These are phyloP conservation scores for Bubalus kerabau DNA, from an alignment of 2,113 vertebrate genomes.

Conservation along the genomic window DNA sequence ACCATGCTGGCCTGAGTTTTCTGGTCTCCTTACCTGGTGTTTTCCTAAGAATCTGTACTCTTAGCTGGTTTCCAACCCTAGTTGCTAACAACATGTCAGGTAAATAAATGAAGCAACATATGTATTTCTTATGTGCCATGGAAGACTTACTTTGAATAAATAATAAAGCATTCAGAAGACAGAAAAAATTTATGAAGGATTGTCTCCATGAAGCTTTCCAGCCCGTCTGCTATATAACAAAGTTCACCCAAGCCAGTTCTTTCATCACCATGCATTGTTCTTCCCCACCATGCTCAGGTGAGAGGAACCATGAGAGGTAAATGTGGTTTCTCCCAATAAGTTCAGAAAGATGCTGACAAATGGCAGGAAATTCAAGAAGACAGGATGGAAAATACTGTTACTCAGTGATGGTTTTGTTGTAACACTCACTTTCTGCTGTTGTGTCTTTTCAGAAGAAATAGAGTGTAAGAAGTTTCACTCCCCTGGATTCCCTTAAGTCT, in stretches of 20 bases:
- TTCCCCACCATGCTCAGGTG: neutral
- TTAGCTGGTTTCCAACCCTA: neutral
- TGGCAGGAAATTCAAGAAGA: neutral
- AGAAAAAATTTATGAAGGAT: neutral
- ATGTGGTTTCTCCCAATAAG: neutral
- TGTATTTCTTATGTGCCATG: slow-evolving; percentile 39
- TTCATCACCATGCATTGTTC: neutral
- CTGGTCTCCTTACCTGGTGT: neutral
- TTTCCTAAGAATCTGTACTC: neutral
- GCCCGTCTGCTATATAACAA: slow-evolving; percentile 4
- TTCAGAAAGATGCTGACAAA: neutral
- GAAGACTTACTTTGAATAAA: slow-evolving; percentile 40
- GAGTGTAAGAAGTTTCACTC: neutral
- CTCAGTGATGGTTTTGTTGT: neutral
- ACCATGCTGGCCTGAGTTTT: neutral
- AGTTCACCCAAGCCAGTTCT: neutral
- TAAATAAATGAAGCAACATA: slow-evolving; percentile 45
- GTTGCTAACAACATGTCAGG: slow-evolving; percentile 41
- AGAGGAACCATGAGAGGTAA: neutral
- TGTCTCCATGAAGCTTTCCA: neutral
- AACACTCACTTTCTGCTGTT: neutral
- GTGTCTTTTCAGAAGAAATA: neutral
- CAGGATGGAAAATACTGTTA: neutral
- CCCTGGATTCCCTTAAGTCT: neutral
- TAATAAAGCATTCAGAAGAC: slow-evolving; percentile 13